A percentile compares a stretch with the other conserved stretches of the same genome.
Evolutionary conservation across 2,113 vertebrate genomes (phyloP).

Genomic region (Rhineura floridana): DNA sequence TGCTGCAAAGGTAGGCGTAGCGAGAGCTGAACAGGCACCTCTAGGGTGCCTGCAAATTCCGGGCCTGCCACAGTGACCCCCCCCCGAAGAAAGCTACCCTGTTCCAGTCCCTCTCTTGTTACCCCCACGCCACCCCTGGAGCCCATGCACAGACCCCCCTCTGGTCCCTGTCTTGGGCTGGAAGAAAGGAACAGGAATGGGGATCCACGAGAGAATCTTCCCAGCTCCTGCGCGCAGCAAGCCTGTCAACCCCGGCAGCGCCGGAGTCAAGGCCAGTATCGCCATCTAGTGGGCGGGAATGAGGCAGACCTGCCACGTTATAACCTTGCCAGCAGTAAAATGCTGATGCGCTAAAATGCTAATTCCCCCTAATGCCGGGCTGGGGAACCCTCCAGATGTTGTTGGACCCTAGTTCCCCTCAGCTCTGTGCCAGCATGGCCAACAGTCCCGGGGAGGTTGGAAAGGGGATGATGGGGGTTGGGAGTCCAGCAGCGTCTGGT

Average conservation of each 20-base stretch:
- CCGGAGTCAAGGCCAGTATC: not conserved
- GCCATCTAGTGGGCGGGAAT: not conserved
- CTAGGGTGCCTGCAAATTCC: no score
- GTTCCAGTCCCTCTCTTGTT: not conserved
- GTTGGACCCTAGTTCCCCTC: no score
- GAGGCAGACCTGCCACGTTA: no score
- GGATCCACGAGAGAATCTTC: not conserved
- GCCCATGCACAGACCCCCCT: not conserved
- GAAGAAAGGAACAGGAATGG: not conserved
- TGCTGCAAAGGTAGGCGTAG: not conserved
- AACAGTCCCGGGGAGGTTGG: no score
- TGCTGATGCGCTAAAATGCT: no score
- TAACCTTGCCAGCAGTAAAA: no score
- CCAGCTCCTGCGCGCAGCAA: not conserved
- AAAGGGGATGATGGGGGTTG: no score
- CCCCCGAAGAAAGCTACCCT: not conserved
- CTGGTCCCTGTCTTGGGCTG: not conserved
- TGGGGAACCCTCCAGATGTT: no score
- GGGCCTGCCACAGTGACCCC: not conserved
- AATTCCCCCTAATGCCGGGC: no score
- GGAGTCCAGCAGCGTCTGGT: no score
- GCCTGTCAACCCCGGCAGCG: no score
- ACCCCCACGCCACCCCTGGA: not conserved
- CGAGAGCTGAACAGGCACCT: not conserved
- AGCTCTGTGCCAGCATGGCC: no score